Evolutionary conservation across 1,140 invertebrate species (phyloP).

Genomic region (Caerostris darwini): DNA sequence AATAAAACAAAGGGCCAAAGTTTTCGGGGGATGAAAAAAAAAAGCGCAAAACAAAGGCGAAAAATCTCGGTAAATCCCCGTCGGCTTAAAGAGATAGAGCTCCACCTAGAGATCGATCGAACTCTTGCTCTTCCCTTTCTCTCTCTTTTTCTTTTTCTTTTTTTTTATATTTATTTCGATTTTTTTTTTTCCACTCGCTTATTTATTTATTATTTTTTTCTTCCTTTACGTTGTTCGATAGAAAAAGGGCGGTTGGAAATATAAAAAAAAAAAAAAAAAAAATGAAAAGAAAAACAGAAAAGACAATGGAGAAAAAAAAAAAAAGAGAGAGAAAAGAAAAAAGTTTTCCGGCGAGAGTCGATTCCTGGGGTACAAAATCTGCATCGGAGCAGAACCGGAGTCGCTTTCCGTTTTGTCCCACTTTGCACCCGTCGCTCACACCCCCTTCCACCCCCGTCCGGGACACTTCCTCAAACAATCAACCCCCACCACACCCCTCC

Average conservation of each 20-base stretch:
- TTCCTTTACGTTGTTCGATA: not conserved
- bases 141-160: not conserved
- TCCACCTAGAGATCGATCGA: slow-evolving; percentile 40
- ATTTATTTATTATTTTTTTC: slow-evolving; percentile 35
- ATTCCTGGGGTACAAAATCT: slow-evolving; percentile 61
- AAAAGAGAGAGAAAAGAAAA: not conserved
- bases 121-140: not conserved
- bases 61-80: slow-evolving; percentile 71
- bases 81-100: slow-evolving; percentile 70
- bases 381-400: slow-evolving; percentile 66
- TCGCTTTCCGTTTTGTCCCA: slow-evolving; percentile 38
- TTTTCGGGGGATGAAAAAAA: slow-evolving; percentile 7
- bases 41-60: slow-evolving; percentile 70
- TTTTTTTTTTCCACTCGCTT: not conserved
- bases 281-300: slow-evolving; percentile 16
- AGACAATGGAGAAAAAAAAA: slow-evolving; percentile 18
- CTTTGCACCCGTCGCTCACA: not conserved
- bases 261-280: too few relatives aligned
- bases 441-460: not conserved
- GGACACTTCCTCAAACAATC: slow-evolving; percentile 32
- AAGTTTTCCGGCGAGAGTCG: slow-evolving; percentile 29
- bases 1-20: slow-evolving; percentile 46
- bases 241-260: slow-evolving; percentile 3
- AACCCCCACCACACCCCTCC: not conserved
- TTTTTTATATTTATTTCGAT: not conserved